These are phyloP conservation scores for Catamblyrhynchus diadema DNA, from an alignment of 2,797 vertebrate species.

Conservation along the genomic window DNA sequence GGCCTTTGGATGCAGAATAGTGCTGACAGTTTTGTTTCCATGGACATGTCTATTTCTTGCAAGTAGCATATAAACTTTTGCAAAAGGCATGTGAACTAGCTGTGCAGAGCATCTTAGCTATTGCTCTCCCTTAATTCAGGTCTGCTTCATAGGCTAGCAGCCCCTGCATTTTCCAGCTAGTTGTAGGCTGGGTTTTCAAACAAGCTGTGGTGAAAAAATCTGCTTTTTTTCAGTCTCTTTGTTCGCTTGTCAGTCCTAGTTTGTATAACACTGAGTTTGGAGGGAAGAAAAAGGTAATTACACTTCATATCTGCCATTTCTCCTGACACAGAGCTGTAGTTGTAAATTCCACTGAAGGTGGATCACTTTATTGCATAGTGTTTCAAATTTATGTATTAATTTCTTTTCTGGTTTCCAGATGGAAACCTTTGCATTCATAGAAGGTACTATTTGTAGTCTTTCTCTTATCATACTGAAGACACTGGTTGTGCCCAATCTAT, in stretches of 20 bases:
- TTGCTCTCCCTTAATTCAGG: not conserved
- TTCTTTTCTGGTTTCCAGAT: not conserved
- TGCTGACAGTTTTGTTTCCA: not conserved
- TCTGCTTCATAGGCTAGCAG: not conserved
- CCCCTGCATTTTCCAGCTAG: not conserved
- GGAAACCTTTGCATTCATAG: not conserved
- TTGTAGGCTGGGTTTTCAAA: slow-evolving; percentile 15
- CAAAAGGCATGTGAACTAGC: not conserved
- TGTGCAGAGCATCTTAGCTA: not conserved
- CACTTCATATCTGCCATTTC: slow-evolving; percentile 58
- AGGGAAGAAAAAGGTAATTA: slow-evolving; percentile 17
- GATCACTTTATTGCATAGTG: not conserved
- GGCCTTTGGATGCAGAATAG: not conserved
- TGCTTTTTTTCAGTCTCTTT: slow-evolving; percentile 31
- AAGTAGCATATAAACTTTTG: not conserved
- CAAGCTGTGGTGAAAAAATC: slow-evolving; percentile 7
- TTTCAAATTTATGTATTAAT: not conserved
- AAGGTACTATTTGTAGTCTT: not conserved
- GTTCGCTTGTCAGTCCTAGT: slow-evolving; percentile 66
- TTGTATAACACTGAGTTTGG: slow-evolving; percentile 67
- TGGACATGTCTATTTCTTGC: not conserved
- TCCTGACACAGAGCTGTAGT: not conserved
- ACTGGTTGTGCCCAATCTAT: accelerated
- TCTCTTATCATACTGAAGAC: not conserved
- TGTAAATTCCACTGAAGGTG: not conserved